phyloP scores from a whole-genome alignment of 1,140 invertebrate species.

The Magallana gigas region DNA sequence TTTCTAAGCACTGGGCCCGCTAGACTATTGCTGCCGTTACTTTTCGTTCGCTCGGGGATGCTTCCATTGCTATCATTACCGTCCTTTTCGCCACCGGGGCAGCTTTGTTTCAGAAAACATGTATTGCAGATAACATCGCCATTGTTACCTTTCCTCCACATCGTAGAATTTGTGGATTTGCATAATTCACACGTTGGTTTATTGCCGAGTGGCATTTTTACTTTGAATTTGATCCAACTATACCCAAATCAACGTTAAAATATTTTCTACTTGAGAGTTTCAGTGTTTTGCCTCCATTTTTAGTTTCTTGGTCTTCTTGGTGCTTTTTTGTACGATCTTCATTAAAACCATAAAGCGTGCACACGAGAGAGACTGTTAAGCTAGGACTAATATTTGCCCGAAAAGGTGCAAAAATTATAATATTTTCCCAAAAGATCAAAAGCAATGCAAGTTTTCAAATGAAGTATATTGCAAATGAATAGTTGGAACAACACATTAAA shows the following conservation, averaged over 20 bases:
- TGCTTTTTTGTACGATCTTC: neutral
- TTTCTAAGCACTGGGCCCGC: slow-evolving; percentile 69
- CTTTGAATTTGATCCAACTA: neutral
- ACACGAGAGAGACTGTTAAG: neutral
- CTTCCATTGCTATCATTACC: slow-evolving; percentile 51
- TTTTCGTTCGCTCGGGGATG: slow-evolving; percentile 52
- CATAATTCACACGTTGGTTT: slow-evolving; percentile 84
- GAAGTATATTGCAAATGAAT: too few relatives aligned
- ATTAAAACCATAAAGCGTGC: neutral
- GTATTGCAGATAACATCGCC: slow-evolving; percentile 83
- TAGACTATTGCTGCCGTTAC: slow-evolving; percentile 54
- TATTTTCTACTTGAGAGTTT: neutral
- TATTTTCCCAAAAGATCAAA: too few relatives aligned
- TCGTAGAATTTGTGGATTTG: slow-evolving; percentile 81
- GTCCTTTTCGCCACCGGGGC: slow-evolving; percentile 44
- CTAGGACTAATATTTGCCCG: neutral
- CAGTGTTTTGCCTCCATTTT: slow-evolving; percentile 22
- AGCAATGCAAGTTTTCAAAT: too few relatives aligned
- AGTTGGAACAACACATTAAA: too few relatives aligned
- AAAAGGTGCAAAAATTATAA: neutral
- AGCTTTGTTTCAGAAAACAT: slow-evolving; percentile 79
- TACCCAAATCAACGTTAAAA: neutral
- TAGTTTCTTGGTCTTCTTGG: neutral
- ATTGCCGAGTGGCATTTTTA: slow-evolving; percentile 83
- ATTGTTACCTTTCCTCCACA: slow-evolving; percentile 84